These are phyloP conservation scores for Phrynocephalus forsythii DNA, from an alignment of 2,797 vertebrate genomes.

Conservation along the genomic window DNA sequence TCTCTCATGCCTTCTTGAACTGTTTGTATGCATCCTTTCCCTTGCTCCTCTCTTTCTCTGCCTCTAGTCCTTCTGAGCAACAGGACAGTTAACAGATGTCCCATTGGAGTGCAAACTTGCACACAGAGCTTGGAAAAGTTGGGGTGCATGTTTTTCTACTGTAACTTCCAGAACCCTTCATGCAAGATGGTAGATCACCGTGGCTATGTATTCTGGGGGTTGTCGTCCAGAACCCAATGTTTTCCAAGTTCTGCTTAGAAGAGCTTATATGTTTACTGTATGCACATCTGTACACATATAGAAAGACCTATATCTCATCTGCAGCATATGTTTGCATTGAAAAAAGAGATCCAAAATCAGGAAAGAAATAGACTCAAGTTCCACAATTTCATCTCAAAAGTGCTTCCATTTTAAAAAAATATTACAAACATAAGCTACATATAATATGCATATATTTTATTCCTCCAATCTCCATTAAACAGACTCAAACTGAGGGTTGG, in stretches of 20 bases:
- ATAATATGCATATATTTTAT: conserved; percentile 22
- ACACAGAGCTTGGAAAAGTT: neutral
- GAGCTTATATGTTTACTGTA: conserved; percentile 18
- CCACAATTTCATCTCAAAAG: conserved; percentile 46
- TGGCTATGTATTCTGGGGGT: too few relatives aligned
- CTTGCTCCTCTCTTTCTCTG: conserved; percentile 48
- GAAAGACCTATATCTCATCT: conserved; percentile 58
- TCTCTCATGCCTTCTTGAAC: conserved; percentile 58
- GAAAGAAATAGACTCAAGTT: conserved; percentile 51
- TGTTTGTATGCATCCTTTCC: conserved; percentile 40
- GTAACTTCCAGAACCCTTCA: too few relatives aligned
- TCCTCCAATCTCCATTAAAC: neutral
- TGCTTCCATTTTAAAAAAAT: conserved; percentile 58
- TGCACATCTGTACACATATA: conserved; percentile 7
- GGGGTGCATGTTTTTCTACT: too few relatives aligned
- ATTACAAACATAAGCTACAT: conserved; percentile 38
- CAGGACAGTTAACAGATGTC: conserved; percentile 62
- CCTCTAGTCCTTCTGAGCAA: conserved; percentile 61
- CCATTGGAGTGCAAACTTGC: conserved; percentile 39
- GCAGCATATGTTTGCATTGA: conserved; percentile 53
- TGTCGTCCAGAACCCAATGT: too few relatives aligned
- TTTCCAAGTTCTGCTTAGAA: too few relatives aligned
- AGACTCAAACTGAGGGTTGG: too few relatives aligned
- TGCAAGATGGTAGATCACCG: too few relatives aligned
- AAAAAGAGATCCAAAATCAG: conserved; percentile 46